phyloP scores from a whole-genome alignment of 2,797 vertebrate species.

The Enteromius fasciolatus region DNA sequence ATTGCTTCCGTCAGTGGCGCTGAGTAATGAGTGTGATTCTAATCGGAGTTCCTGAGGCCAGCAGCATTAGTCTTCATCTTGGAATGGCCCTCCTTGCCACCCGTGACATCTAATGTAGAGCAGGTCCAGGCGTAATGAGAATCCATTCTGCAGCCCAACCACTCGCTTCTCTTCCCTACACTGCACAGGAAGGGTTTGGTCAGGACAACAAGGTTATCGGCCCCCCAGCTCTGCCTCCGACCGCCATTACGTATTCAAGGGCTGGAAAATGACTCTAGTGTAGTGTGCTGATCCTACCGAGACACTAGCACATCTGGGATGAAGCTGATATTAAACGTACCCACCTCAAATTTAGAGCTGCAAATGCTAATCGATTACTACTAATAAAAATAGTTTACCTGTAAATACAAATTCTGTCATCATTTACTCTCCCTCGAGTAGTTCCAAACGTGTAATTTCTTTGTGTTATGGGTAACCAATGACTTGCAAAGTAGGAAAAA shows the following conservation, averaged over 20 bases:
- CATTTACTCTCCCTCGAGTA: too few species aligned
- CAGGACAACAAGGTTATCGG: slow-evolving; percentile 61
- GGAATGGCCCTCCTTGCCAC: slow-evolving; percentile 73
- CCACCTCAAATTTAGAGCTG: slow-evolving; percentile 12
- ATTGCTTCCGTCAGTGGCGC: slow-evolving; percentile 84
- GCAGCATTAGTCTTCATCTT: slow-evolving; percentile 87
- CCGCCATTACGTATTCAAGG: slow-evolving; percentile 75
- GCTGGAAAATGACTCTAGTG: slow-evolving; percentile 69
- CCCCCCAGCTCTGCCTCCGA: slow-evolving; percentile 63
- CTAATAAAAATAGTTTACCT: not conserved
- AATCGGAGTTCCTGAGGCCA: slow-evolving; percentile 85
- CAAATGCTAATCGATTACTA: not conserved
- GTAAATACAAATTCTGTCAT: too few species aligned
- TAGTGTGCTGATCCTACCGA: slow-evolving; percentile 31
- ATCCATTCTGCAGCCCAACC: slow-evolving; percentile 62
- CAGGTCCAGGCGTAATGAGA: slow-evolving; percentile 81
- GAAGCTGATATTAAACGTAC: not conserved
- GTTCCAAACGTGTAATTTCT: too few species aligned
- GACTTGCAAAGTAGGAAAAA: too few species aligned
- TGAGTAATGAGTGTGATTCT: slow-evolving; percentile 89
- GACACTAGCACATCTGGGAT: not conserved
- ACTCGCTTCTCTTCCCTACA: slow-evolving; percentile 49
- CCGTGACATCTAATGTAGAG: slow-evolving; percentile 84
- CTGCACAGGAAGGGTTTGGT: slow-evolving; percentile 58
- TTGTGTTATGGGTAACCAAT: too few species aligned